Conservation (phyloP, 2,888 invertebrate species). For the Crocallis elinguaria region DNA sequence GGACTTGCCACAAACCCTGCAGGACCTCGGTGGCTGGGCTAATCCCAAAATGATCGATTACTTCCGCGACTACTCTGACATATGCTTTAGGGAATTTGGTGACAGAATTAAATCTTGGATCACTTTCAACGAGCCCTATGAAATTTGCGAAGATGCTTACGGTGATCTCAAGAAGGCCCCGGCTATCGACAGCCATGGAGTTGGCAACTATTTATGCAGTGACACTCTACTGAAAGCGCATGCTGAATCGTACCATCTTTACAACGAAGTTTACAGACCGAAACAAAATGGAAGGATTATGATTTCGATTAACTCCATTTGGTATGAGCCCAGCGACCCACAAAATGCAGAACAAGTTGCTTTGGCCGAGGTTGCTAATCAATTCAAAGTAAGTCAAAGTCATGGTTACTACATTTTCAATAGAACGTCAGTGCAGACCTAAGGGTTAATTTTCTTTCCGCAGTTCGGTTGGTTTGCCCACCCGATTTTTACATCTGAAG, state of each 20-base stretch:
- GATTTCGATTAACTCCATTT: conserved; percentile 83
- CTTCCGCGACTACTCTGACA: conserved; percentile 82
- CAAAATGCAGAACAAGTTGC: conserved; percentile 69
- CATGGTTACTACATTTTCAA: neutral
- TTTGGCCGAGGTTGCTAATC: conserved; percentile 79
- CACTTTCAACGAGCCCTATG: conserved; percentile 88
- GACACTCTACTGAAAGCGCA: conserved; percentile 88
- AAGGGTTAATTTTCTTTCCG: conserved; percentile 21
- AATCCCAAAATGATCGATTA: conserved; percentile 82
- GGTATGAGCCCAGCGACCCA: conserved; percentile 79
- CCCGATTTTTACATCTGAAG: conserved; percentile 78
- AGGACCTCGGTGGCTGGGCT: conserved; percentile 84
- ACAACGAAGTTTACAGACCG: conserved; percentile 84
- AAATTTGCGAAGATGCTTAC: conserved; percentile 82
- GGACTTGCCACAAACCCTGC: conserved; percentile 86
- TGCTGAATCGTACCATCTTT: conserved; percentile 87
- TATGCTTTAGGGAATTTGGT: conserved; percentile 84
- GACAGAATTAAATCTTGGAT: conserved; percentile 87
- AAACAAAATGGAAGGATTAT: conserved; percentile 82
- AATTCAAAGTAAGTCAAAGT: conserved; percentile 69
- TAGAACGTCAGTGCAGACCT: neutral
- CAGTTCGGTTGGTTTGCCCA: conserved; percentile 84
- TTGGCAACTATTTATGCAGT: conserved; percentile 86
- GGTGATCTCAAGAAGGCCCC: conserved; percentile 81
- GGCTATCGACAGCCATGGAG: conserved; percentile 82